Evolutionary conservation across 2,888 invertebrate genomes (phyloP).

Genomic region (Cataglyphis cursor): DNA sequence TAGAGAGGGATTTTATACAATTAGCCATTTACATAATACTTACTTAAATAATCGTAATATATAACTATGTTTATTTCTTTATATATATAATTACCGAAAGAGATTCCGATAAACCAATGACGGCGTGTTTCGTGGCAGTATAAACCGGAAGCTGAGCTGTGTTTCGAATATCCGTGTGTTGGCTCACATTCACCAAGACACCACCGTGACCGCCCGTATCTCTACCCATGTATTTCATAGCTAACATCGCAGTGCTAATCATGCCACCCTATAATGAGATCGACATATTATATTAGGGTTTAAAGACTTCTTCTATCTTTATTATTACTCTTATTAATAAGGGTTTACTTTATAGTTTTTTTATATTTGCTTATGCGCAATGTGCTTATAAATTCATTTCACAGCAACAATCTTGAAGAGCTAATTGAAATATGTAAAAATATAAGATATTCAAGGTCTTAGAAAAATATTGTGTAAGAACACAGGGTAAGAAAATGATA

Average conservation of each 20-base stretch:
- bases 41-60: neutral
- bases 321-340: neutral
- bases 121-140: conserved; percentile 88
- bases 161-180: conserved; percentile 88
- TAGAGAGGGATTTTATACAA: neutral
- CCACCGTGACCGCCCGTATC: conserved; percentile 88
- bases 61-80: neutral
- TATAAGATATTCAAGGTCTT: neutral
- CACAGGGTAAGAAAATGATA: neutral
- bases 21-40: neutral
- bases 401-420: neutral
- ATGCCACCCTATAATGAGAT: conserved; percentile 77
- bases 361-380: neutral
- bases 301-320: neutral
- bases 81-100: conserved; percentile 75
- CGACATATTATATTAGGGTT: neutral
- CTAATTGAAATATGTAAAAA: conserved; percentile 5
- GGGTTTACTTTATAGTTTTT: neutral
- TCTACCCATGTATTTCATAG: conserved; percentile 85
- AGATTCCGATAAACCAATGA: conserved; percentile 80
- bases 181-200: conserved; percentile 89
- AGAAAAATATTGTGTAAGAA: conserved; percentile 2
- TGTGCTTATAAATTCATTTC: neutral
- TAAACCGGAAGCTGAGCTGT: conserved; percentile 87
- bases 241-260: conserved; percentile 83